These are phyloP conservation scores for Rhinichthys klamathensis DNA, from an alignment of 2,113 vertebrate species.

Conservation along the genomic window DNA sequence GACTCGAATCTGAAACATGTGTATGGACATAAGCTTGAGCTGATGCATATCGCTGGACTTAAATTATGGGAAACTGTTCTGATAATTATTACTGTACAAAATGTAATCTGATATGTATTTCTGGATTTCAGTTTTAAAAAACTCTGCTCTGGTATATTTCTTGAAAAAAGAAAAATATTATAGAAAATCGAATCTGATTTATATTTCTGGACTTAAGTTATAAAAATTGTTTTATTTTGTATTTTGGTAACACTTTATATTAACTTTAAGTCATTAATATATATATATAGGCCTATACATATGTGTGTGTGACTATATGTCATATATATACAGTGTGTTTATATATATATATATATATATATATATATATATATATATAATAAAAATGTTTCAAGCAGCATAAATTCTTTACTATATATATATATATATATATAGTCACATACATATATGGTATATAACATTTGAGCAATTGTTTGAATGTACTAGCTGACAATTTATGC, in stretches of 20 bases:
- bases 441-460: not conserved
- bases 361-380: not conserved
- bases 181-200: not conserved
- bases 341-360: not conserved
- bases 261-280: not conserved
- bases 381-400: no score
- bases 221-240: slow-evolving; percentile 51
- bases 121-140: not conserved
- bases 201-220: slow-evolving; percentile 17
- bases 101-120: not conserved
- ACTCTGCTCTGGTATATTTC: not conserved
- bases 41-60: not conserved
- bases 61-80: not conserved
- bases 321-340: not conserved
- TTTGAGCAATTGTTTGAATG: not conserved
- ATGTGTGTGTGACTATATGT: not conserved
- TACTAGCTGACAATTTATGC: not conserved
- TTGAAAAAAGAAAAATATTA: not conserved
- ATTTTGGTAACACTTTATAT: slow-evolving; percentile 17
- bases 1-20: not conserved
- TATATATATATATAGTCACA: not conserved
- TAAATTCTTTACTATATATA: not conserved
- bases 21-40: not conserved
- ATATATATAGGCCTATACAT: not conserved
- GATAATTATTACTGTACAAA: not conserved